Evolutionary conservation across 1,140 invertebrate genomes (phyloP).

Genomic region (Leptinotarsa texana): DNA sequence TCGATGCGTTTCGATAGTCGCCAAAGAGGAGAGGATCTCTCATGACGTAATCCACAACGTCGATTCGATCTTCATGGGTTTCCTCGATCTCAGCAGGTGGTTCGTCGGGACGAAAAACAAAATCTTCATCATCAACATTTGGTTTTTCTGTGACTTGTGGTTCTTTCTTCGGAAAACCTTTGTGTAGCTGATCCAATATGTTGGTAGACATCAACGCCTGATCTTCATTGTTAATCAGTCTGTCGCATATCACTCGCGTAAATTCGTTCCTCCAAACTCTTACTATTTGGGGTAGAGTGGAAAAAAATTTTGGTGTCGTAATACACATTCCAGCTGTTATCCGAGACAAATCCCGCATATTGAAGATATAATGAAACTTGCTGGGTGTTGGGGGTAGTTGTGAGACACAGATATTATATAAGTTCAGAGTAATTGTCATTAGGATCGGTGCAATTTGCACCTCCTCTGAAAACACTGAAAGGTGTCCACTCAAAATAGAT

Average conservation of each 20-base stretch:
- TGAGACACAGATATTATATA: constrained; percentile 79
- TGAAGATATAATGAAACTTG: constrained; percentile 94
- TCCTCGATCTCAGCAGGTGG: constrained; percentile 55
- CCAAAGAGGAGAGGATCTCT: constrained; percentile 85
- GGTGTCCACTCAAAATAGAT: constrained; percentile 79
- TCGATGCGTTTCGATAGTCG: constrained; percentile 77
- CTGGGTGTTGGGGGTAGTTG: constrained; percentile 88
- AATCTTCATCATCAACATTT: constrained; percentile 37
- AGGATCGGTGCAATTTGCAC: constrained; percentile 70
- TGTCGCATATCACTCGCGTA: constrained; percentile 80
- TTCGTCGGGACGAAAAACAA: constrained; percentile 39
- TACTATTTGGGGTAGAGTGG: constrained; percentile 71
- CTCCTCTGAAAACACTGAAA: constrained; percentile 68
- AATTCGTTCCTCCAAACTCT: constrained; percentile 91
- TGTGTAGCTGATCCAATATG: constrained; percentile 58
- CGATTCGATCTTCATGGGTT: constrained; percentile 52
- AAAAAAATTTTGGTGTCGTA: constrained; percentile 70
- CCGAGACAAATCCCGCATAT: constrained; percentile 85
- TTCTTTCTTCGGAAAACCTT: constrained; percentile 55
- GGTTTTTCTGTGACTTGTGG: constrained; percentile 26
- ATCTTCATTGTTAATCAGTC: constrained; percentile 75
- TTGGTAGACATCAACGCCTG: constrained; percentile 57
- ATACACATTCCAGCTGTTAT: constrained; percentile 76
- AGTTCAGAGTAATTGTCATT: constrained; percentile 75
- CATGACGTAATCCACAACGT: constrained; percentile 70